phyloP scores from a whole-genome alignment of 1,140 invertebrate species.

The Halesus radiatus region DNA sequence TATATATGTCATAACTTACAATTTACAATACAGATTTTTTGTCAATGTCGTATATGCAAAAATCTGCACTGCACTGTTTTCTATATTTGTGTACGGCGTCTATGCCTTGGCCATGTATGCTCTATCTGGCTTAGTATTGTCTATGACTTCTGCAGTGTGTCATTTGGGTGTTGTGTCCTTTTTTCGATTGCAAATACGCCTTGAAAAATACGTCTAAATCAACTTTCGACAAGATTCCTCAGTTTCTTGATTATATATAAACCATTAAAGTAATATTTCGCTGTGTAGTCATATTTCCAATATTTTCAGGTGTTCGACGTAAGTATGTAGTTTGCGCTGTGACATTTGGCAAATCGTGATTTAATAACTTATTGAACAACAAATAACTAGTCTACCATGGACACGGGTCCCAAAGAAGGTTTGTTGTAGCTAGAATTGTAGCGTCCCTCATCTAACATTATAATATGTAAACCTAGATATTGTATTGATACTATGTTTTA shows the following conservation, averaged over 20 bases:
- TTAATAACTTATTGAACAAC: neutral
- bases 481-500: neutral
- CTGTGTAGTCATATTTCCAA: no score
- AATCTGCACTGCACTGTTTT: no score
- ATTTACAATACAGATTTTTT: no score
- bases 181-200: neutral
- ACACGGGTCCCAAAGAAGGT: slow-evolving; percentile 36
- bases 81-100: no score
- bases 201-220: neutral
- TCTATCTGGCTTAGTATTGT: neutral
- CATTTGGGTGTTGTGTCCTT: slow-evolving; percentile 5
- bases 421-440: neutral
- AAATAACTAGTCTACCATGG: slow-evolving; percentile 36
- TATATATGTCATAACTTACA: no score
- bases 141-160: slow-evolving; percentile 1
- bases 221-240: neutral
- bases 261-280: no score
- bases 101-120: neutral
- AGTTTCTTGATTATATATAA: neutral
- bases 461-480: slow-evolving; percentile 10
- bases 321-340: slow-evolving; percentile 35
- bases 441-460: slow-evolving; percentile 41
- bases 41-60: no score
- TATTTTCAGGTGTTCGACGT: neutral
- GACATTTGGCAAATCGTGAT: slow-evolving; percentile 35